A percentile compares a stretch with the other conserved stretches of the same genome.
phyloP scores from a whole-genome alignment of 2,113 vertebrate genomes.

The Tiliqua scincoides region DNA sequence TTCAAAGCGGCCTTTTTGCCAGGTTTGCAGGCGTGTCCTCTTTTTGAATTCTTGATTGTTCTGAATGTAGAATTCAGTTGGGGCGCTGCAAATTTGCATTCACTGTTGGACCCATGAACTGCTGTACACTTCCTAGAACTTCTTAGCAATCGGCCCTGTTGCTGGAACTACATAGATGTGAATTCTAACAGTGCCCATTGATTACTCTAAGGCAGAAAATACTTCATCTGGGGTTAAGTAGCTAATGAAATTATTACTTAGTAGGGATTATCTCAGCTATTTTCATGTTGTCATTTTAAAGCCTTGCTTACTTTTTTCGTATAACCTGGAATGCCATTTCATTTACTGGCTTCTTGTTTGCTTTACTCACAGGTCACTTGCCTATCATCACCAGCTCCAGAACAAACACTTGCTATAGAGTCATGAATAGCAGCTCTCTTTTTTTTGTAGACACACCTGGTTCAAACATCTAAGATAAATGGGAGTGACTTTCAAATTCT shows the following conservation, averaged over 20 bases:
- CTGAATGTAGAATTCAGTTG: not conserved
- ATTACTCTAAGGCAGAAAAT: not conserved
- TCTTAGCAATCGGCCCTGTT: not conserved
- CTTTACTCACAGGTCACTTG: constrained; percentile 75
- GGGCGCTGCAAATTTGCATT: not conserved
- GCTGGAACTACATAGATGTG: not conserved
- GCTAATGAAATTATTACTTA: constrained; percentile 59
- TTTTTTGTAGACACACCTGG: constrained; percentile 75
- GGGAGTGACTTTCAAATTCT: constrained; percentile 72
- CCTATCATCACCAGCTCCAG: constrained; percentile 67
- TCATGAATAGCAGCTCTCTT: constrained; percentile 69
- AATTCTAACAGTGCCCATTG: constrained; percentile 33
- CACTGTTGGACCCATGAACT: not conserved
- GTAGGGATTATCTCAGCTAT: constrained; percentile 52
- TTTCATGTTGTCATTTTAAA: constrained; percentile 47
- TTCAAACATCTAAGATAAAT: constrained; percentile 78
- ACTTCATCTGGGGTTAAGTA: constrained; percentile 63
- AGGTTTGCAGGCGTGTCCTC: too few species aligned
- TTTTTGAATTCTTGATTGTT: constrained; percentile 23
- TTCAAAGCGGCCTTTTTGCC: too few species aligned
- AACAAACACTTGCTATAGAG: constrained; percentile 76
- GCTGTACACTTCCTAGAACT: not conserved
- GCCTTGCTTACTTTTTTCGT: constrained; percentile 64
- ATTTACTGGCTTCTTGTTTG: constrained; percentile 72
- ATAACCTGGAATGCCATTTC: constrained; percentile 71